A percentile compares a stretch with the other conserved stretches of the same genome.
Conservation (phyloP, 2,888 invertebrate species). For the Tetropium fuscum region DNA sequence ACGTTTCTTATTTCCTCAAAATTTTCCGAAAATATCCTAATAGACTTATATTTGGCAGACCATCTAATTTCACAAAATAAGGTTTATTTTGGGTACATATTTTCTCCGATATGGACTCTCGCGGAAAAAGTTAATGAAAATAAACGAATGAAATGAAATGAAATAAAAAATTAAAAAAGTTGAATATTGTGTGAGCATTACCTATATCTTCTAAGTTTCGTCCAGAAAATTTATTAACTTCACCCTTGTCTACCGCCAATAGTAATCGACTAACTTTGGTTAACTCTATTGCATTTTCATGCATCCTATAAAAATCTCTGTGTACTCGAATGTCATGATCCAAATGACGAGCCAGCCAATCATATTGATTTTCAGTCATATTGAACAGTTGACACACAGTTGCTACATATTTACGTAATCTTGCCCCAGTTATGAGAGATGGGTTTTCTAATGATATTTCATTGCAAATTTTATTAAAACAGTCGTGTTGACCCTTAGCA, state of each 20-base stretch:
- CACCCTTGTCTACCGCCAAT: conserved; percentile 24
- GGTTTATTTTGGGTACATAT: too few relatives aligned
- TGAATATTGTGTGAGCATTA: too few relatives aligned
- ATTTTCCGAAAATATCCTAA: too few relatives aligned
- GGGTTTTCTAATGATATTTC: conserved; percentile 5
- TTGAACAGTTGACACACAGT: conserved; percentile 9
- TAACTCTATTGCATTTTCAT: conserved; percentile 40
- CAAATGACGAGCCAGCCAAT: conserved; percentile 13
- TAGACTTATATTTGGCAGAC: too few relatives aligned
- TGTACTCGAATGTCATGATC: conserved; percentile 10
- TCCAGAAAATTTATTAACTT: conserved; percentile 16
- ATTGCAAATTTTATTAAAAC: not conserved
- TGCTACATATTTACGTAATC: conserved; percentile 9
- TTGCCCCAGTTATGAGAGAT: conserved; percentile 9
- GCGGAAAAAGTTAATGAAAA: too few relatives aligned
- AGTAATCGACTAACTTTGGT: conserved; percentile 35
- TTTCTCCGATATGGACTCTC: too few relatives aligned
- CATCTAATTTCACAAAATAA: too few relatives aligned
- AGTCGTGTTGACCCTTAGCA: too few relatives aligned
- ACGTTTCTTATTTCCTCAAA: too few relatives aligned
- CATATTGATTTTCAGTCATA: conserved; percentile 17
- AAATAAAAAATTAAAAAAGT: too few relatives aligned
- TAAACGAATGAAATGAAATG: too few relatives aligned
- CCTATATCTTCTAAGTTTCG: conserved; percentile 15
- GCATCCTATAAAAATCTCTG: conserved; percentile 5